A percentile compares a stretch with the other conserved stretches of the same genome.
These are phyloP conservation scores for Carassius carassius DNA, from an alignment of 2,113 vertebrate genomes.

Conservation along the genomic window DNA sequence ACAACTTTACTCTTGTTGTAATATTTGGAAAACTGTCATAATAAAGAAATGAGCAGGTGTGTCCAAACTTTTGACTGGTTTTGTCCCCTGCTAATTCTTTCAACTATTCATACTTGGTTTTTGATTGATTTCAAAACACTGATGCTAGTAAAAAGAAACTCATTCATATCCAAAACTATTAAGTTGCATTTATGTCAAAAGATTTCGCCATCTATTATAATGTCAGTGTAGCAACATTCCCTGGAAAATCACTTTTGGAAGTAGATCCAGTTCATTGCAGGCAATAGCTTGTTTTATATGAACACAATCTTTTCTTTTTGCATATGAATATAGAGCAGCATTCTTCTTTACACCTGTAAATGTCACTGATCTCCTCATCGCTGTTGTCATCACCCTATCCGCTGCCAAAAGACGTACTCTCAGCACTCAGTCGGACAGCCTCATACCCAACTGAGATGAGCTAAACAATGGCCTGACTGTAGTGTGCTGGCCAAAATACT, in stretches of 20 bases:
- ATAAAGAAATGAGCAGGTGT: not conserved
- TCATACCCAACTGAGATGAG: not conserved
- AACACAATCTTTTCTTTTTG: not conserved
- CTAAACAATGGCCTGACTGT: constrained; percentile 28
- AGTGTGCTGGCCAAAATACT: not conserved
- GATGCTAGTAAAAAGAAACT: not conserved
- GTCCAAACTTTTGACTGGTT: not conserved
- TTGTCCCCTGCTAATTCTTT: not conserved
- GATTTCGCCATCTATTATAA: not conserved
- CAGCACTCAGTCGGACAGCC: constrained; percentile 18
- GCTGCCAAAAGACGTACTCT: constrained; percentile 45
- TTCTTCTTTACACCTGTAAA: constrained; percentile 8
- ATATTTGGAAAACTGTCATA: not conserved
- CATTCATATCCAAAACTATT: not conserved
- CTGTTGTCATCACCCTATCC: constrained; percentile 41
- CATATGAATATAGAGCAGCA: not conserved
- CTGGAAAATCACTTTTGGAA: not conserved
- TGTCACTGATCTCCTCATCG: constrained; percentile 13
- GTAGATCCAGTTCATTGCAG: not conserved
- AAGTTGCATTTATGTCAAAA: constrained; percentile 1
- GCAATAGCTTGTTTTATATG: not conserved
- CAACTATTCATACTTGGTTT: not conserved
- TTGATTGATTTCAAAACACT: not conserved
- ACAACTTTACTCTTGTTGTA: not conserved
- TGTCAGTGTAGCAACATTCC: not conserved